A percentile compares a stretch with the other conserved stretches of the same genome.
Evolutionary conservation across 2,888 invertebrate species (phyloP).

Genomic region (Morinoia aosen): DNA sequence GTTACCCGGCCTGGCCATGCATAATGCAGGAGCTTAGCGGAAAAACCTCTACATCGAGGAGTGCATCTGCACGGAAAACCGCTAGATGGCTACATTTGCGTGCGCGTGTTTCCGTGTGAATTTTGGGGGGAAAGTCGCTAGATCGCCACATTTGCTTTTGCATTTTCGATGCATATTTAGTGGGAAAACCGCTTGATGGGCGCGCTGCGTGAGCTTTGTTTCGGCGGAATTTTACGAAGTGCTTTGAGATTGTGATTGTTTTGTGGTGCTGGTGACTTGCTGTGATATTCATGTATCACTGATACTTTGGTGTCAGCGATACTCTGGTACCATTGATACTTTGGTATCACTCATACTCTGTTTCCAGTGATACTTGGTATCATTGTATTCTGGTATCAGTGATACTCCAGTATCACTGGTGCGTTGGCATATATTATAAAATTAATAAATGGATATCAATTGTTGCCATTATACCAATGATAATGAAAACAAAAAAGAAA

Average conservation of each 20-base stretch:
- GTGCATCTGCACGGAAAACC: background rate
- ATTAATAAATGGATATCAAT: no score
- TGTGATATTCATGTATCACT: background rate
- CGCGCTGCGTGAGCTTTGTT: background rate
- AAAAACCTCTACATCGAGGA: constrained; percentile 7
- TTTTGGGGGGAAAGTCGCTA: background rate
- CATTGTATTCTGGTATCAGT: no score
- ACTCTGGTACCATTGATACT: no score
- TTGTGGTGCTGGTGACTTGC: background rate
- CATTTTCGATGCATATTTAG: background rate
- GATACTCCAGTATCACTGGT: no score
- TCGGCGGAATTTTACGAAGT: background rate
- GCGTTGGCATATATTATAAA: no score
- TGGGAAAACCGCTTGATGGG: background rate
- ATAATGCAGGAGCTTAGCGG: background rate
- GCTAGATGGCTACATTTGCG: background rate
- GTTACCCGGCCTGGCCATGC: background rate
- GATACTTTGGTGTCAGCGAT: no score
- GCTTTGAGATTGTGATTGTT: background rate
- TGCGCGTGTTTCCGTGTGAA: background rate
- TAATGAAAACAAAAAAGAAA: no score
- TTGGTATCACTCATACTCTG: no score
- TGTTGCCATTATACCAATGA: no score
- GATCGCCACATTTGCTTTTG: background rate
- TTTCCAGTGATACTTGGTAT: no score